Percentiles rank a stretch among this genome's conserved stretches.
phyloP scores from a whole-genome alignment of 2,797 vertebrate genomes.

The Acanthiza pusilla region DNA sequence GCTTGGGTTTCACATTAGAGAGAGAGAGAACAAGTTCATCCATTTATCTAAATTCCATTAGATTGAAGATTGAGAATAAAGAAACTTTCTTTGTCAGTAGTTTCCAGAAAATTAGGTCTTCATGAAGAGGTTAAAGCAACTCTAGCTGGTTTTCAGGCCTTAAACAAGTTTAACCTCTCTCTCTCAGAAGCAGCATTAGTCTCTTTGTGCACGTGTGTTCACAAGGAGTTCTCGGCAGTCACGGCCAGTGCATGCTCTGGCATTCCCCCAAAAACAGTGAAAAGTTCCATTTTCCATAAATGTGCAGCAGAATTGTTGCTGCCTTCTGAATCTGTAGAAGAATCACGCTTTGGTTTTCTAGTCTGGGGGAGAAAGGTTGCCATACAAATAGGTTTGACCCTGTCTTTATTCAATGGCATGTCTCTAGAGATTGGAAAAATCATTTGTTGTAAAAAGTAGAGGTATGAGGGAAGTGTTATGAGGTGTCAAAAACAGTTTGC shows the following conservation, averaged over 20 bases:
- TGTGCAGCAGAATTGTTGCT: background rate
- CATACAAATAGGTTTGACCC: background rate
- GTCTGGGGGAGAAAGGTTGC: background rate
- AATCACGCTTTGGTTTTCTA: background rate
- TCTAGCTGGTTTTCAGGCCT: background rate
- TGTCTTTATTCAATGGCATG: background rate
- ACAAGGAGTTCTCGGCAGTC: background rate
- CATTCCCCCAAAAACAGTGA: background rate
- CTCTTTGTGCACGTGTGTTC: accelerated
- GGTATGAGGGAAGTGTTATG: background rate
- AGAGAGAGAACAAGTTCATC: background rate
- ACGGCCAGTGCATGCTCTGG: background rate
- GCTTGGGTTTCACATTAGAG: background rate
- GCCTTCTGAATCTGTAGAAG: background rate
- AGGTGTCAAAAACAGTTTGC: background rate
- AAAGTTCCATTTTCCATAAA: background rate
- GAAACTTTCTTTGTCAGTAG: background rate
- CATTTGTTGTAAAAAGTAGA: background rate
- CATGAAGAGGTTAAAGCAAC: background rate
- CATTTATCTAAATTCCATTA: background rate
- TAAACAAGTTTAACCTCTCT: background rate
- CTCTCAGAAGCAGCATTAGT: background rate
- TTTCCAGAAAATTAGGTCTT: background rate
- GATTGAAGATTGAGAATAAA: background rate
- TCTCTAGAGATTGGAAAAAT: background rate